Percentiles rank a stretch among this genome's conserved stretches.
Evolutionary conservation across 2,113 vertebrate species (phyloP).

Genomic region (Cranoglanis bouderius): DNA sequence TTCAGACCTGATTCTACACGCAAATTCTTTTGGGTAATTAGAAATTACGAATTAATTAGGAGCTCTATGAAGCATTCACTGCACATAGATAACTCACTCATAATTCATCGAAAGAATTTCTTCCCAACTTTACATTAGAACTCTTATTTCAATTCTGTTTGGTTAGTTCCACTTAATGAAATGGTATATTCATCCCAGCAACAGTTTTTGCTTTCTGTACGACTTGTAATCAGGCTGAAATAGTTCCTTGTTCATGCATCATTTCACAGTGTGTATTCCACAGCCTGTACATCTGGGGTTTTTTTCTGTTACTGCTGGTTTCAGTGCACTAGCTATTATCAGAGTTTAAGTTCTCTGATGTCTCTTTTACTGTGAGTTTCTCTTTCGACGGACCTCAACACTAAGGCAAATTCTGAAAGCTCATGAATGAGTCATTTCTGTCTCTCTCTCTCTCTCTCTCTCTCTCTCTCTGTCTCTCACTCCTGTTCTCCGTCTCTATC

Average conservation of each 20-base stretch:
- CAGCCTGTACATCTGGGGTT: neutral
- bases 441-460: neutral
- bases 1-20: neutral
- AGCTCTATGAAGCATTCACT: neutral
- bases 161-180: neutral
- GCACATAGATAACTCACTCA: neutral
- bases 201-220: neutral
- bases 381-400: neutral
- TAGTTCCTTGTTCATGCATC: constrained; percentile 3
- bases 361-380: constrained; percentile 12
- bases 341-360: neutral
- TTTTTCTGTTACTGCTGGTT: neutral
- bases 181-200: neutral
- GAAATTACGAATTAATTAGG: neutral
- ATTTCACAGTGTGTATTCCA: neutral
- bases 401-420: constrained; percentile 13
- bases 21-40: neutral
- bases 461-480: neutral
- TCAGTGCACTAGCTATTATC: neutral
- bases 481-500: neutral
- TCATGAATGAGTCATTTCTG: constrained; percentile 3
- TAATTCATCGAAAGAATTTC: neutral
- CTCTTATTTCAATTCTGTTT: neutral
- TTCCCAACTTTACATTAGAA: neutral
- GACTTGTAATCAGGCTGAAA: neutral